Base-by-base conservation (phyloP, 2,113 vertebrate species). In the Acinonyx jubatus region DNA sequence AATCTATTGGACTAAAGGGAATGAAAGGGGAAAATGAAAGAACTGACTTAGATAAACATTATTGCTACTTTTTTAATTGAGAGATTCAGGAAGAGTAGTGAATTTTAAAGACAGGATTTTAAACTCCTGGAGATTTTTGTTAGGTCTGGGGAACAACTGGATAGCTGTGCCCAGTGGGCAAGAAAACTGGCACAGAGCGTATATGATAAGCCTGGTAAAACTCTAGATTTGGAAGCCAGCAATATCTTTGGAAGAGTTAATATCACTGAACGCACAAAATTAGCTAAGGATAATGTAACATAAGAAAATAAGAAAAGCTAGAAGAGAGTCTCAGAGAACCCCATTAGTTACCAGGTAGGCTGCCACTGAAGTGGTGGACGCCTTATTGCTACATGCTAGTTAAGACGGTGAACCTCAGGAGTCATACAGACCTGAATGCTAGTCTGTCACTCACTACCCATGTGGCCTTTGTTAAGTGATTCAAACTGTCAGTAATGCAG, bases 101-200 rank as follows among this genome's bases (percentile, higher is more conserved):
- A 25, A n/a, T 57, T 86, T 74, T 45, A 78, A 95, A 61, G 31
- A 69, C 3, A 83, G 61, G 4, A 41, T 80, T 91, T 91, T 83
- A 90, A 76, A 66, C 8, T 89, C 12, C n/a, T 52, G 3, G 38
- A 52, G 0, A 4, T 36, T 33, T 12, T 71, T 80, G 45, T 52
- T 36, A 55, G 33, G 29, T 74, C 90, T 94, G 10, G 38, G 7
- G 13, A 68, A 25, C 18, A 76, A 36, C 9, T 63, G 48, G 9
- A 7, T 45, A n/a, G 48, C 84, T 55, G 7, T 81, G 25, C 11
- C 31, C 63, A 88, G 0, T 61, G 16, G 4, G 25, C 14, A n/a
- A 7, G 65, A 80, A 93, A 88, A 69, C 18, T 63, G 3, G 1
- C 23, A 8, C 4, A 93, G 13, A 69, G 15, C 16, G 1, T 10